Evolutionary conservation across 1,140 invertebrate genomes (phyloP), one percentile per base, ranked within the genome.

Genomic region (Nymphalis io): DNA sequence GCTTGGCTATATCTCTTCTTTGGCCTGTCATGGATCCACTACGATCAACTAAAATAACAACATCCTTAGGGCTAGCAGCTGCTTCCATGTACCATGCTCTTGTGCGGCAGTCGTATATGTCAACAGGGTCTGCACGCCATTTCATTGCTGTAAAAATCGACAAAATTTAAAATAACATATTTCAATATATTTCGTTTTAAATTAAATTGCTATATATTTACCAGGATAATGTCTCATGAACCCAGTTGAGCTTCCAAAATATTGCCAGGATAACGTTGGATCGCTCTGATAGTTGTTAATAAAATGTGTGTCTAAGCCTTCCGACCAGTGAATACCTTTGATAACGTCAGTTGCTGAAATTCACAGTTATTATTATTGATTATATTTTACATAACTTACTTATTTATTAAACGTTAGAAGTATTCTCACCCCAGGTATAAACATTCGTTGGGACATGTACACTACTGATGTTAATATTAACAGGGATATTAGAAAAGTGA

Each of bases 1-100:
- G 97, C 82, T 96, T 95, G 6, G 98, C 98, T 70, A 99, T 99
- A 89, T 98, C 96, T 82, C 96, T 95, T 73, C 98, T 93, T 78
- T 97, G 94, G 6, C 98, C 98, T 44, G 96, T 98, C 98, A 99
- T 99, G 40, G 98, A 99, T 21, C 99, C 99, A 79, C 97, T 97
- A 38, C 94, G 95, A 89, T 99, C 99, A 40, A 99, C 94, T 65
- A 99, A 92, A 75, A 99, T 98, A 11, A 99, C 92, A 71, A 99
- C 94, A 88, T 99, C 98, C 92, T 99, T 99, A 0, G 98, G 97
- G 88, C 97, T 98, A 2, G 97, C 97, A 16, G 98, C 98, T 3
- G 98, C 98, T 92, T 98, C 96, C 80, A 99, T 98, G 88, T 99
- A 99, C 97, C 97, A 98, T 21, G 96, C 95, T 72, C 97, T 93